Evolutionary conservation across 2,888 invertebrate species (phyloP).

Genomic region (Clepsis dumicolana): DNA sequence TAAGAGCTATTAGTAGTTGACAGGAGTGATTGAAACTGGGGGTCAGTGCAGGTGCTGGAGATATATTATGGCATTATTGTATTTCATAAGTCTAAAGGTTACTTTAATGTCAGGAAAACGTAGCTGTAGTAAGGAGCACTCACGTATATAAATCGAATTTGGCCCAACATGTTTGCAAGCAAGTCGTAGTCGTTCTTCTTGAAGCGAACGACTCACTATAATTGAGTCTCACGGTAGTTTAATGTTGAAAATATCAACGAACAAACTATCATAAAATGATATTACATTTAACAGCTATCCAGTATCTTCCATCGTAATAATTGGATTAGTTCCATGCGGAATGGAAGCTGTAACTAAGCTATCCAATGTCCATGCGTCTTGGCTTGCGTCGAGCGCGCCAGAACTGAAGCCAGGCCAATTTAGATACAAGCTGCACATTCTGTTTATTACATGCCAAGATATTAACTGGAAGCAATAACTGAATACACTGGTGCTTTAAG

Average conservation of each 20-base stretch:
- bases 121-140: no score
- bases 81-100: no score
- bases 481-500: background rate
- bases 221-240: no score
- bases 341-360: constrained; percentile 23
- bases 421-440: constrained; percentile 14
- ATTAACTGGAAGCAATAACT: background rate
- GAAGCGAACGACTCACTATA: no score
- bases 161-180: no score
- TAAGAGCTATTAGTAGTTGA: constrained; percentile 34
- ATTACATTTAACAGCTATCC: background rate
- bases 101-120: no score
- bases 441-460: constrained; percentile 23
- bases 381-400: constrained; percentile 22
- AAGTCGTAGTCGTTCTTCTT: no score
- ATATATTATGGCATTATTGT: background rate
- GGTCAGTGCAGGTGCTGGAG: constrained; percentile 17
- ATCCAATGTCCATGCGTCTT: constrained; percentile 23
- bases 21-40: constrained; percentile 32
- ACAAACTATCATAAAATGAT: background rate
- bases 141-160: no score
- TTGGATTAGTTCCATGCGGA: constrained; percentile 31
- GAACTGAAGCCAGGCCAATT: constrained; percentile 31
- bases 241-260: background rate
- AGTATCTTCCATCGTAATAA: constrained; percentile 10